A percentile compares a stretch with the other conserved stretches of the same genome.
Conservation (phyloP, 2,113 vertebrate species). For the Notarius quadriscutis region DNA sequence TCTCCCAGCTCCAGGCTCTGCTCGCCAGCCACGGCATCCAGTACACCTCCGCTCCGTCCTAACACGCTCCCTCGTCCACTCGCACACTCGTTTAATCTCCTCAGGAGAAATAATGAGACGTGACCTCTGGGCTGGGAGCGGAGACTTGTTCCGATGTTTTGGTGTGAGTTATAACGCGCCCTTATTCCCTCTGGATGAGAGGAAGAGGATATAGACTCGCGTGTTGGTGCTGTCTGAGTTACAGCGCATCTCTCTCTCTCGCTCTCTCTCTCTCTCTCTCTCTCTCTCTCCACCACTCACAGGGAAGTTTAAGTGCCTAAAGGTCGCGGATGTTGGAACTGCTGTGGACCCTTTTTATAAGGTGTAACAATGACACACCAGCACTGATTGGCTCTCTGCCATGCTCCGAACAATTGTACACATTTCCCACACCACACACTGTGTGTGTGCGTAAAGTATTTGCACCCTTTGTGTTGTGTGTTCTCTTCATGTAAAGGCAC, state of each 20-base stretch:
- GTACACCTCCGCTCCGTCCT: background rate
- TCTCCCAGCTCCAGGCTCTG: slow-evolving; percentile 72
- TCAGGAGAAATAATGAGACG: background rate
- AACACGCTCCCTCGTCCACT: background rate
- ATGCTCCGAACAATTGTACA: slow-evolving; percentile 22
- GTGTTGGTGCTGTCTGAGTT: background rate
- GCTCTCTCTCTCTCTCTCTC: too few species aligned
- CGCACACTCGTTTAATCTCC: background rate
- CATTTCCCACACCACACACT: slow-evolving; percentile 15
- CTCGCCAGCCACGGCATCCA: slow-evolving; percentile 55
- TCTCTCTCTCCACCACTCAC: background rate
- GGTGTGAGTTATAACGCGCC: too few species aligned
- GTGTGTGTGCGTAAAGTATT: slow-evolving; percentile 24
- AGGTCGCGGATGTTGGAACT: background rate
- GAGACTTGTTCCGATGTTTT: background rate
- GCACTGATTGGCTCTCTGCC: slow-evolving; percentile 27
- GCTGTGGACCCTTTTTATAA: background rate
- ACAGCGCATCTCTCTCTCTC: background rate
- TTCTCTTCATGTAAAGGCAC: slow-evolving; percentile 64
- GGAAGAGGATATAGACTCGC: background rate
- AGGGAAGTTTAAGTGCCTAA: slow-evolving; percentile 7
- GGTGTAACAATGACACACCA: background rate
- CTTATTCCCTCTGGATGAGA: background rate
- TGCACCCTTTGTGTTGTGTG: slow-evolving; percentile 42
- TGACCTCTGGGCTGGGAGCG: background rate